Conservation (phyloP, 2,888 invertebrate genomes). For the Leptothorax acervorum region DNA sequence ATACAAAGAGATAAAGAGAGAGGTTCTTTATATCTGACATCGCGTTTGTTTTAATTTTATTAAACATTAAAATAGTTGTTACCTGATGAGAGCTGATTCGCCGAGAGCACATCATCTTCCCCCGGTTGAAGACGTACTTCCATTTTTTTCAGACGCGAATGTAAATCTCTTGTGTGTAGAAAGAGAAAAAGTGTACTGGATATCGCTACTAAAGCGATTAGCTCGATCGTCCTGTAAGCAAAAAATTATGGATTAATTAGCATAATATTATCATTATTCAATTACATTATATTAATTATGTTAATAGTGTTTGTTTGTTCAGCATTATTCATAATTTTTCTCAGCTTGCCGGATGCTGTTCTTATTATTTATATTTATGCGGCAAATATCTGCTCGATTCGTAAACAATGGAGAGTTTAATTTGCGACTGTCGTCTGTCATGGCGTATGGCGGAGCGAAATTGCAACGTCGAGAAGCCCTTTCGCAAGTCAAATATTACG, state of each 20-base stretch:
- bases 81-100: conserved; percentile 87
- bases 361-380: background rate
- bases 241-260: conserved; percentile 47
- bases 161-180: conserved; percentile 93
- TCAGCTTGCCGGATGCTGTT: background rate
- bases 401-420: background rate
- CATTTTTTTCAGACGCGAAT: conserved; percentile 93
- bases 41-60: background rate
- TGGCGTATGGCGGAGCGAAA: background rate
- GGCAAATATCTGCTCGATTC: background rate
- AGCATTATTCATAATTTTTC: background rate
- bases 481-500: conserved; percentile 63
- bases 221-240: conserved; percentile 92
- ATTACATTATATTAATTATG: background rate
- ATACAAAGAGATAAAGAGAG: background rate
- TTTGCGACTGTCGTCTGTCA: background rate
- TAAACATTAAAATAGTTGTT: conserved; percentile 64
- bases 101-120: conserved; percentile 87
- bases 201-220: conserved; percentile 93
- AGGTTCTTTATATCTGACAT: background rate
- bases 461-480: conserved; percentile 9
- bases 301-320: background rate
- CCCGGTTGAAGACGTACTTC: conserved; percentile 90
- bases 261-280: background rate
- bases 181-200: conserved; percentile 94